phyloP scores from a whole-genome alignment of 2,113 vertebrate genomes.

The Amia ocellicauda region DNA sequence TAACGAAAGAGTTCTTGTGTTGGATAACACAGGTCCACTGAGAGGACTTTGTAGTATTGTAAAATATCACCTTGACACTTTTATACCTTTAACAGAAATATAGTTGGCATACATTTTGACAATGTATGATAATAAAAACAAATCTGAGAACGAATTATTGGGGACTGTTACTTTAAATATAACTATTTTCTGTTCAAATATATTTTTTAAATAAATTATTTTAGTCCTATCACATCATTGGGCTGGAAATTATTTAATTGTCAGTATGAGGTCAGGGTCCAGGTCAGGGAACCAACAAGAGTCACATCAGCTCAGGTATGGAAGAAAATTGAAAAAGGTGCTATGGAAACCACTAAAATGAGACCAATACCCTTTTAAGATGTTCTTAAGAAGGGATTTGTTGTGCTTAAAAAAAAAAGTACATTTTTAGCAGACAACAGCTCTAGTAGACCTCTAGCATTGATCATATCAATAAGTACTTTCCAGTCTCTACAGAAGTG shows the following conservation, averaged over 20 bases:
- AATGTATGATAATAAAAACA: neutral
- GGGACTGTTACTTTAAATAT: neutral
- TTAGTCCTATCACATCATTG: conserved; percentile 38
- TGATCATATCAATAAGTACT: conserved; percentile 20
- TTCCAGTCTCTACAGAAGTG: conserved; percentile 5
- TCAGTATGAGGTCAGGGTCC: conserved; percentile 49
- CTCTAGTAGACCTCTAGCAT: conserved; percentile 2
- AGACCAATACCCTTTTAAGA: conserved; percentile 20
- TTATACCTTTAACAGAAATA: too few species aligned
- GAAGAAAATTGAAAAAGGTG: conserved; percentile 46
- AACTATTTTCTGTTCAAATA: neutral
- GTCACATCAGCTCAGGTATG: conserved; percentile 59
- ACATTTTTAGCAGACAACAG: conserved; percentile 13
- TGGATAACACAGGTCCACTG: neutral
- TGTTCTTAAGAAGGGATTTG: too few species aligned
- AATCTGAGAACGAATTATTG: neutral
- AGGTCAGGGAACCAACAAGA: conserved; percentile 44
- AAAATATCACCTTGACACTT: too few species aligned
- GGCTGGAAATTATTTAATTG: conserved; percentile 48
- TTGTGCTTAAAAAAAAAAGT: conserved; percentile 17
- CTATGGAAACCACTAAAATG: conserved; percentile 41
- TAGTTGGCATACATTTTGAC: neutral
- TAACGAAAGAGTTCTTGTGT: neutral
- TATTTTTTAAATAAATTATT: neutral
- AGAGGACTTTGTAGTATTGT: too few species aligned